Conservation (phyloP, 2,113 vertebrate species). For the Galbula dea region DNA sequence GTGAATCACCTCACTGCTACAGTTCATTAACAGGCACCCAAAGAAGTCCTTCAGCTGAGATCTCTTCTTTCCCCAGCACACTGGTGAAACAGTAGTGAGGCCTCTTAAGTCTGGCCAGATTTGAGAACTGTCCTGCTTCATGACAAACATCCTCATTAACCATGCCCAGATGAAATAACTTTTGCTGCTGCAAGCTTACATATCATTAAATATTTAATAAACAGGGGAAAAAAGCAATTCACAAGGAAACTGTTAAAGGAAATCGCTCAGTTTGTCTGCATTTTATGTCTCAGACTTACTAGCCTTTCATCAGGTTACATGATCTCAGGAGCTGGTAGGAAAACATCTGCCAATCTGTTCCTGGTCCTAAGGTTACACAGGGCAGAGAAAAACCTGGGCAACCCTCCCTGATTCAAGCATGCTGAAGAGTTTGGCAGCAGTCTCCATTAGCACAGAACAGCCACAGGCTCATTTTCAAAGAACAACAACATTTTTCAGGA, state of each 20-base stretch:
- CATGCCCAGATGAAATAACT: background rate
- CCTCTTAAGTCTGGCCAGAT: background rate
- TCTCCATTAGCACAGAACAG: conserved; percentile 1
- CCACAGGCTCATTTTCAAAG: background rate
- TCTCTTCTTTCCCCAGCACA: background rate
- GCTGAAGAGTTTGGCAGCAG: background rate
- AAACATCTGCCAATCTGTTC: background rate
- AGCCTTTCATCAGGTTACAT: background rate
- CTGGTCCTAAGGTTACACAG: background rate
- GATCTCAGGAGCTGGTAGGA: background rate
- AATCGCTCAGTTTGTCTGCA: background rate
- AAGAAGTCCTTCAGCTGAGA: background rate
- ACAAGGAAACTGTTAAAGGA: background rate
- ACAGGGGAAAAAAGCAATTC: background rate
- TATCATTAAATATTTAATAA: background rate
- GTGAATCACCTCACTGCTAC: background rate
- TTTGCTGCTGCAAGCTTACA: background rate
- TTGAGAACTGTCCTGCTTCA: background rate
- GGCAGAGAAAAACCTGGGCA: conserved; percentile 1
- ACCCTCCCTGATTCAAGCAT: background rate
- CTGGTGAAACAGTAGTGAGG: background rate
- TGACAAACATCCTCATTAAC: background rate
- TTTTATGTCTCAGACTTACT: background rate
- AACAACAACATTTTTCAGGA: background rate
- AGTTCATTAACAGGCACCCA: background rate